Conservation (phyloP, 1,140 invertebrate genomes). For the Cryptotermes secundus region DNA sequence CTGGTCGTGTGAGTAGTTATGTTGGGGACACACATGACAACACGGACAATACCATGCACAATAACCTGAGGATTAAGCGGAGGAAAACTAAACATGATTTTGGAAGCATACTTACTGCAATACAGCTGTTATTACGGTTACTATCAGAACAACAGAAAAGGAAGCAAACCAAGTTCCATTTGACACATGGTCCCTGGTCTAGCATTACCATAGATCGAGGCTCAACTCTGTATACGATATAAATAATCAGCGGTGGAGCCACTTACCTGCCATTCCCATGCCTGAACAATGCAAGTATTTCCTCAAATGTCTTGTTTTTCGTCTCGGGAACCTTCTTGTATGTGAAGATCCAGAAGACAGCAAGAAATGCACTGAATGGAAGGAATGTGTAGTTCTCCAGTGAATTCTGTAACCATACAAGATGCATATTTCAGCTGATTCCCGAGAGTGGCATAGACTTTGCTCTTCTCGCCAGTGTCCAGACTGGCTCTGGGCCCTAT, state of each 20-base stretch:
- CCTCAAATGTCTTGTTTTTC: slow-evolving; percentile 97
- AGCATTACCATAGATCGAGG: too few species aligned
- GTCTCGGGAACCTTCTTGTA: slow-evolving; percentile 98
- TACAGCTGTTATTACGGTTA: background rate
- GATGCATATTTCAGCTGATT: slow-evolving; percentile 27
- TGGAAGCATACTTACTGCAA: background rate
- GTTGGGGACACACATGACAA: background rate
- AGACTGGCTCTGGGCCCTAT: too few species aligned
- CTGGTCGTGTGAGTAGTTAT: slow-evolving; percentile 28
- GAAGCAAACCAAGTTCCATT: too few species aligned
- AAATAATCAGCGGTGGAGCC: too few species aligned
- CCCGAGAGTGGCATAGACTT: too few species aligned
- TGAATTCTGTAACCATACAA: slow-evolving; percentile 65
- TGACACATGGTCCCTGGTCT: too few species aligned
- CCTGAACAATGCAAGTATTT: slow-evolving; percentile 89
- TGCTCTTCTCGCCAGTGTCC: too few species aligned
- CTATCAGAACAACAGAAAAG: too few species aligned
- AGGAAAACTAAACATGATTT: background rate
- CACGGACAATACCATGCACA: slow-evolving; percentile 21
- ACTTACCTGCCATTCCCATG: slow-evolving; percentile 82
- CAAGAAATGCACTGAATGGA: slow-evolving; percentile 93
- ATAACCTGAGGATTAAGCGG: slow-evolving; percentile 15
- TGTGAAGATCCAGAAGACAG: slow-evolving; percentile 96
- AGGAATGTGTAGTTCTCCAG: slow-evolving; percentile 96
- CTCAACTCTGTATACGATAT: too few species aligned